Conservation (phyloP, 1,140 invertebrate genomes). For the Diachasma alloeum region DNA sequence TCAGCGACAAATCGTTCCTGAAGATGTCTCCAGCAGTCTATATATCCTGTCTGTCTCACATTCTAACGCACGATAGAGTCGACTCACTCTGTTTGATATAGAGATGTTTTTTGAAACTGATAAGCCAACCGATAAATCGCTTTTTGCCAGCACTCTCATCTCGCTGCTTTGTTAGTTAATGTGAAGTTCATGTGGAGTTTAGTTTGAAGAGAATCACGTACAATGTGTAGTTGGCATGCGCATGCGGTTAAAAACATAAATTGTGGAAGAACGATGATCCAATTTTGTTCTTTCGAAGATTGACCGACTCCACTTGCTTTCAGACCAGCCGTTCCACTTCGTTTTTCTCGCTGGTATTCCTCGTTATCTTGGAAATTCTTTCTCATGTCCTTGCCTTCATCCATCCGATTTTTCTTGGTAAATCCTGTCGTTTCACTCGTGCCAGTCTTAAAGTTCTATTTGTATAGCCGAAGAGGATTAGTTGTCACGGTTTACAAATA, state of each 20-base stretch:
- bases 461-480: background rate
- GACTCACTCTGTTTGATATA: background rate
- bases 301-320: slow-evolving; percentile 35
- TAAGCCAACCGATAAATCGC: too few relatives aligned
- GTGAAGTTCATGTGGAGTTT: background rate
- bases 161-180: background rate
- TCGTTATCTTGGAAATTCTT: slow-evolving; percentile 11
- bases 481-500: background rate
- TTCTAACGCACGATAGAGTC: background rate
- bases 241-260: slow-evolving; percentile 40
- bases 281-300: slow-evolving; percentile 44
- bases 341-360: slow-evolving; percentile 13
- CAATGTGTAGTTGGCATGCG: background rate
- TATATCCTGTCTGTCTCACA: background rate
- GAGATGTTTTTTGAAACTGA: background rate
- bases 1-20: background rate
- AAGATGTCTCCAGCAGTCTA: background rate
- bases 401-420: slow-evolving; percentile 17
- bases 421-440: slow-evolving; percentile 11
- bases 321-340: slow-evolving; percentile 7
- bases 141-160: too few relatives aligned
- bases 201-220: background rate
- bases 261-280: slow-evolving; percentile 45
- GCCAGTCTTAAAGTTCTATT: background rate
- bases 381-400: slow-evolving; percentile 4